A percentile compares a stretch with the other conserved stretches of the same genome.
phyloP scores from a whole-genome alignment of 2,113 vertebrate species.

The Hippopotamus amphibius region DNA sequence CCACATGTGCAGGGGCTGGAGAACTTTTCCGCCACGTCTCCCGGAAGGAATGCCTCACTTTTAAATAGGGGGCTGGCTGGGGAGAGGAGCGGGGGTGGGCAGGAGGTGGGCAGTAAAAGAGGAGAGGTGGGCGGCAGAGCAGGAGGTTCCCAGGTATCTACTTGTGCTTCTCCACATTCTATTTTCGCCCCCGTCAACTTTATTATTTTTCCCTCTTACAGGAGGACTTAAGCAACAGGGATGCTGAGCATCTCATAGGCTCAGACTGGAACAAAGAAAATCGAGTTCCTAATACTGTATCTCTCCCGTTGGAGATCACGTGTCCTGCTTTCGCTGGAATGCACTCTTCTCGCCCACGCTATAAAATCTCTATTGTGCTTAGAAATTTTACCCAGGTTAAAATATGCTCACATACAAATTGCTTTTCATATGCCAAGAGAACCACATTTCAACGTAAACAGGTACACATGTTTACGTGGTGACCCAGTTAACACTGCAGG shows the following conservation, averaged over 20 bases:
- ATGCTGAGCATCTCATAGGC: constrained; percentile 68
- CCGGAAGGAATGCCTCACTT: background rate
- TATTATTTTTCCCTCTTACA: background rate
- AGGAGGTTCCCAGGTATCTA: background rate
- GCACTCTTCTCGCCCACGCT: constrained; percentile 78
- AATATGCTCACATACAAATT: constrained; percentile 22
- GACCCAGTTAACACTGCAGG: constrained; percentile 73
- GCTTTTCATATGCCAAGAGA: constrained; percentile 7
- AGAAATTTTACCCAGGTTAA: constrained; percentile 71
- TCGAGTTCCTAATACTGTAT: constrained; percentile 73
- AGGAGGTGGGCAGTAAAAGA: background rate
- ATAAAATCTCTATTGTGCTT: constrained; percentile 79
- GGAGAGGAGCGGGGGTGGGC: background rate
- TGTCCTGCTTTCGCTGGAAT: constrained; percentile 73
- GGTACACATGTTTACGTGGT: background rate
- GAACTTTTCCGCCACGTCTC: constrained; percentile 63
- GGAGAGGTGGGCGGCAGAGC: background rate
- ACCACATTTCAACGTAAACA: background rate
- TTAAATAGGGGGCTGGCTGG: background rate
- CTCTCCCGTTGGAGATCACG: constrained; percentile 71
- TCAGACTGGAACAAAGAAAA: constrained; percentile 81
- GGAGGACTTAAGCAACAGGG: constrained; percentile 39
- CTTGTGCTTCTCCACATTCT: background rate
- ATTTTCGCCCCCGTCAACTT: constrained; percentile 23
- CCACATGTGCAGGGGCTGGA: constrained; percentile 66